Evolutionary conservation across 2,113 vertebrate genomes (phyloP).

Genomic region (Chloropsis cyanopogon): DNA sequence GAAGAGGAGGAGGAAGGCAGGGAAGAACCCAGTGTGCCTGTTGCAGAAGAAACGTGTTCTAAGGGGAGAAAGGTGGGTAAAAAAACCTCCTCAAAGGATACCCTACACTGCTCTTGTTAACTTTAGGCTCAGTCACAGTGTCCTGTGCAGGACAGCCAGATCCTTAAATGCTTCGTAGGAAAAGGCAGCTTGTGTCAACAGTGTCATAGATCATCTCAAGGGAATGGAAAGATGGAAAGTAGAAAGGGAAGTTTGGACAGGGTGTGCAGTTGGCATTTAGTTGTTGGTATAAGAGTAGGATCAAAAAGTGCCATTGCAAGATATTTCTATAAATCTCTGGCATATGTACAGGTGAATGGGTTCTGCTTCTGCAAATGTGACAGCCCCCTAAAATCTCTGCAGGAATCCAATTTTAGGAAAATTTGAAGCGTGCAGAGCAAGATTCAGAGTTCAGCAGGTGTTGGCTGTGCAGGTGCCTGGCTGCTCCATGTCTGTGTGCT

Average conservation of each 20-base stretch:
- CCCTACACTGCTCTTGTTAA: not conserved
- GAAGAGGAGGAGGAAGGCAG: not conserved
- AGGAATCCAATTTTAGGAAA: not conserved
- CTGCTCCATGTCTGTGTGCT: not conserved
- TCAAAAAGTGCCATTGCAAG: not conserved
- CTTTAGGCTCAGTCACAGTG: not conserved
- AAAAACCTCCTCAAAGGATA: not conserved
- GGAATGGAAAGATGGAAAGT: not conserved
- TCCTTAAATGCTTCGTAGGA: not conserved
- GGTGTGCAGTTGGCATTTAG: not conserved
- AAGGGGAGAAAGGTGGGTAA: not conserved
- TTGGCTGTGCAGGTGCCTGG: not conserved
- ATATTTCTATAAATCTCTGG: not conserved
- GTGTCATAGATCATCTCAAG: not conserved
- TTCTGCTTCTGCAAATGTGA: not conserved
- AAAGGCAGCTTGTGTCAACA: not conserved
- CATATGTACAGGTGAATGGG: not conserved
- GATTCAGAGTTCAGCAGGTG: not conserved
- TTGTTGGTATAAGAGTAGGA: not conserved
- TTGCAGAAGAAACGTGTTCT: slow-evolving; percentile 23
- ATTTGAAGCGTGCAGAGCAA: fast-evolving
- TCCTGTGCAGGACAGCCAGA: not conserved
- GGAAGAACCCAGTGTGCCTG: not conserved
- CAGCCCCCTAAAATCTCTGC: not conserved
- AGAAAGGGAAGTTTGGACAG: not conserved